Conservation (phyloP, 2,113 vertebrate species). For the Ciconia maguari region DNA sequence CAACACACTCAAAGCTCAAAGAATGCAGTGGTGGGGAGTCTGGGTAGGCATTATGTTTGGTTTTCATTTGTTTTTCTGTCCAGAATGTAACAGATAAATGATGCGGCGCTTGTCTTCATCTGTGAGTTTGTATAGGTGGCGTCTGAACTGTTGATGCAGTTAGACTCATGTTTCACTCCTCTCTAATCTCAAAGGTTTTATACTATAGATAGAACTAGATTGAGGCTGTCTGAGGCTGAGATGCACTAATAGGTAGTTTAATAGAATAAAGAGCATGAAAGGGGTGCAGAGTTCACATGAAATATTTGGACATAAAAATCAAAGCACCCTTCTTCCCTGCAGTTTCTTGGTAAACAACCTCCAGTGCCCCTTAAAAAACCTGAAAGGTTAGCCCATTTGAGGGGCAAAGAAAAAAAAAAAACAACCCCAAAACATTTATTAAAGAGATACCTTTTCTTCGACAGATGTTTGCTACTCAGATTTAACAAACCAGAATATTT, state of each 20-base stretch:
- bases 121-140: background rate
- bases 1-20: background rate
- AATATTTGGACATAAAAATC: constrained; percentile 30
- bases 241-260: constrained; percentile 8
- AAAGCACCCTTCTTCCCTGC: background rate
- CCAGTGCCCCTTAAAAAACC: background rate
- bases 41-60: background rate
- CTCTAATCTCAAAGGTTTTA: background rate
- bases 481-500: constrained; percentile 49
- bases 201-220: background rate
- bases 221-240: background rate
- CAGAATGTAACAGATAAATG: background rate
- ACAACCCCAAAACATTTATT: background rate
- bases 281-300: background rate
- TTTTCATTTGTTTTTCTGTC: background rate
- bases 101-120: background rate
- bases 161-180: background rate
- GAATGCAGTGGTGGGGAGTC: background rate
- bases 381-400: background rate
- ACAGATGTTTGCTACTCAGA: constrained; percentile 1
- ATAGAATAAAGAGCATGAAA: constrained; percentile 11
- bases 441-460: background rate
- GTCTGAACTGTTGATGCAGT: background rate
- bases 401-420: background rate
- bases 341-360: background rate